phyloP scores from a whole-genome alignment of 2,113 vertebrate genomes.

The Promerops cafer region DNA sequence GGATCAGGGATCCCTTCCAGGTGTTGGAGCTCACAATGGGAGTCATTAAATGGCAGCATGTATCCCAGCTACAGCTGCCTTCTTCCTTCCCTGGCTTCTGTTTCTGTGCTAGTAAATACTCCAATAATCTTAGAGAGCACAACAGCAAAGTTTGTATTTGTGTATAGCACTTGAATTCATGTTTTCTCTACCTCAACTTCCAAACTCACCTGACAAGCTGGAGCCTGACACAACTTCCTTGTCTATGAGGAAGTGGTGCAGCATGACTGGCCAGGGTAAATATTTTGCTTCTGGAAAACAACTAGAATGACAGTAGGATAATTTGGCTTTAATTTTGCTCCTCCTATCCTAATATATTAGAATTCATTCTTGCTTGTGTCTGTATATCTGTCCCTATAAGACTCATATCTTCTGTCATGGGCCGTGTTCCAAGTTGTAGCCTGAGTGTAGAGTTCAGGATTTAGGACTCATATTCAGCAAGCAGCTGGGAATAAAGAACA shows the following conservation, averaged over 20 bases:
- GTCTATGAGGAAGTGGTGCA: background rate
- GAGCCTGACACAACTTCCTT: background rate
- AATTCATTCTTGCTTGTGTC: background rate
- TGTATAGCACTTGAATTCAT: background rate
- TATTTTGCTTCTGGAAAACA: background rate
- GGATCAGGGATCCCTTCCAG: background rate
- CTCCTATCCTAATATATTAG: background rate
- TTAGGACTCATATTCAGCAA: background rate
- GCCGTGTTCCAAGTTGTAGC: background rate
- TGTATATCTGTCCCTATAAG: background rate
- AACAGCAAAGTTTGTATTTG: background rate
- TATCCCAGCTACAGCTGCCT: background rate
- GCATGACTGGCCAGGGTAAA: fast-evolving
- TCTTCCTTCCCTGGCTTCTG: background rate
- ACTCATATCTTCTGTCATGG: background rate
- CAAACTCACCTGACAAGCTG: background rate
- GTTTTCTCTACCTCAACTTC: background rate
- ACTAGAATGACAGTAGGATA: background rate
- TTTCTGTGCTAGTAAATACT: background rate
- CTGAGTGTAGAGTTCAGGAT: background rate
- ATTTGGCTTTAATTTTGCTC: background rate
- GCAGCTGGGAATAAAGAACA: background rate
- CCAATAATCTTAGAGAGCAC: background rate
- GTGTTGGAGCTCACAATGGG: background rate
- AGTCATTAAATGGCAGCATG: background rate